These are phyloP conservation scores for Denticeps clupeoides DNA, from an alignment of 2,797 vertebrate species.

Conservation along the genomic window DNA sequence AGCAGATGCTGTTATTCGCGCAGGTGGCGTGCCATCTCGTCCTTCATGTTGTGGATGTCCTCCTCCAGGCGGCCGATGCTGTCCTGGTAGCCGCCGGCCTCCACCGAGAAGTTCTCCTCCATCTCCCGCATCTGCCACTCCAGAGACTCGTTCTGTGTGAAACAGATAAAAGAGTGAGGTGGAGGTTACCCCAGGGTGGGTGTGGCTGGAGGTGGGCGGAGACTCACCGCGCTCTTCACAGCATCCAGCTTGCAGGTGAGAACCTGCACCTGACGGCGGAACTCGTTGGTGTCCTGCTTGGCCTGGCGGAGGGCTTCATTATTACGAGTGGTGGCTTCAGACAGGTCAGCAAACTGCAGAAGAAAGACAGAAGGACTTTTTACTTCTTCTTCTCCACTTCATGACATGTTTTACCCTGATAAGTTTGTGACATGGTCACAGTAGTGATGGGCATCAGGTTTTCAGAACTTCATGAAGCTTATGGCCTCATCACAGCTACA, in stretches of 20 bases:
- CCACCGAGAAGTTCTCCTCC: slow-evolving; percentile 67
- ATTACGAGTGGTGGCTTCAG: slow-evolving; percentile 72
- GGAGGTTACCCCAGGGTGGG: too few species aligned
- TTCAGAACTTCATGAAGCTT: too few species aligned
- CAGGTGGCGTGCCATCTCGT: slow-evolving; percentile 78
- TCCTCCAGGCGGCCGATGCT: slow-evolving; percentile 69
- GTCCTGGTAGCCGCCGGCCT: slow-evolving; percentile 75
- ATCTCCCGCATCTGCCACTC: slow-evolving; percentile 79
- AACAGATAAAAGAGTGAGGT: too few species aligned
- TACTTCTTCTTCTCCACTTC: too few species aligned
- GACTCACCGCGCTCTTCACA: slow-evolving; percentile 78
- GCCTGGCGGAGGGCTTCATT: slow-evolving; percentile 70
- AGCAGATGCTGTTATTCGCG: slow-evolving; percentile 79
- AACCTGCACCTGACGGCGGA: slow-evolving; percentile 73
- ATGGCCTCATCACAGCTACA: too few species aligned
- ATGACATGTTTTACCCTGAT: too few species aligned
- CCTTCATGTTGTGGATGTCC: too few species aligned
- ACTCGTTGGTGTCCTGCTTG: slow-evolving; percentile 75
- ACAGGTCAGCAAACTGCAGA: slow-evolving; percentile 71
- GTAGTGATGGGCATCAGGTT: too few species aligned
- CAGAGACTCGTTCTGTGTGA: slow-evolving; percentile 79
- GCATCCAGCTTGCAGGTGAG: slow-evolving; percentile 78
- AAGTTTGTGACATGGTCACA: neutral
- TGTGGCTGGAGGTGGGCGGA: neutral
- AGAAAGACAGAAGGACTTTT: neutral